These are phyloP conservation scores for Sorex fumeus DNA, from an alignment of 2,113 vertebrate species.

Conservation along the genomic window DNA sequence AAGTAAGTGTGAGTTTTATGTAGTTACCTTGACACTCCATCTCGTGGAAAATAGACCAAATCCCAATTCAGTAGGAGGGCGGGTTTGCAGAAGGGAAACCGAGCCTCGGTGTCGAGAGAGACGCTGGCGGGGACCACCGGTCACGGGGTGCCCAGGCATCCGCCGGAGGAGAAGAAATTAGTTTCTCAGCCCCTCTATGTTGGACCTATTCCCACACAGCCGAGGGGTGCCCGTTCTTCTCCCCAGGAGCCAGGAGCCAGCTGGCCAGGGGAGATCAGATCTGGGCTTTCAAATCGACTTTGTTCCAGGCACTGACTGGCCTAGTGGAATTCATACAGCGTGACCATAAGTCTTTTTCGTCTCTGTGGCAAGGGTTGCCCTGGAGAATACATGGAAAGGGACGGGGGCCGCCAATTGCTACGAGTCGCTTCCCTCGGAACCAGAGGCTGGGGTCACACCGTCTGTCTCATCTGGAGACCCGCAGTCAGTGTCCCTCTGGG, in stretches of 20 bases:
- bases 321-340: background rate
- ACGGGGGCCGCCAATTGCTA: background rate
- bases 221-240: too few species aligned
- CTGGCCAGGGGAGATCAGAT: background rate
- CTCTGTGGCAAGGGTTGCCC: background rate
- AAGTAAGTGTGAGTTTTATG: constrained; percentile 83
- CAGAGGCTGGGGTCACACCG: background rate
- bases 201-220: background rate
- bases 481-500: background rate
- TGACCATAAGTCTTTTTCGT: background rate
- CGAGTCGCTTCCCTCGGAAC: background rate
- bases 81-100: background rate
- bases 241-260: too few species aligned
- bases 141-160: background rate
- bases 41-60: constrained; percentile 68
- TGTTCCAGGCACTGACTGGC: background rate
- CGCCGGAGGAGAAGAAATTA: background rate
- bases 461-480: background rate
- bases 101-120: background rate
- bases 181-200: background rate
- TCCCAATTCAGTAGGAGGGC: background rate
- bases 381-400: background rate
- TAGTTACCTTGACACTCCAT: constrained; percentile 58
- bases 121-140: background rate
- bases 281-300: background rate